Evolutionary conservation across 2,113 vertebrate species (phyloP).

Genomic region (Tachuris rubrigastra): DNA sequence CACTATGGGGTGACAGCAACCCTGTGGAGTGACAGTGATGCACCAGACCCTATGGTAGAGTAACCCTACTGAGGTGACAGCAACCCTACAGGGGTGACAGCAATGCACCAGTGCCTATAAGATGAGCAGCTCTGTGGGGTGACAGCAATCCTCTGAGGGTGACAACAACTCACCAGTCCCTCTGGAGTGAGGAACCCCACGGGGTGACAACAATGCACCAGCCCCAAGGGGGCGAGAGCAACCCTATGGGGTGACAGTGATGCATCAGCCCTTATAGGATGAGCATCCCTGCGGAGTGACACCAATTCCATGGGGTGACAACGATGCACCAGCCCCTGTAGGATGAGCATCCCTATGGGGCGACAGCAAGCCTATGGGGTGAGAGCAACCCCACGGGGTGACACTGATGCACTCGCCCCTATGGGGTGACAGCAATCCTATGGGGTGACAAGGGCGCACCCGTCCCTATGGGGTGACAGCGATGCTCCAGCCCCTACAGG

Average conservation of each 20-base stretch:
- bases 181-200: too few species aligned
- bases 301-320: too few species aligned
- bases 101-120: background rate
- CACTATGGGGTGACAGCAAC: background rate
- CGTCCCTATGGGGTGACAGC: accelerated
- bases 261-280: background rate
- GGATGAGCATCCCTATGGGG: background rate
- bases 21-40: background rate
- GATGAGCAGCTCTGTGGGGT: too few species aligned
- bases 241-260: too few species aligned
- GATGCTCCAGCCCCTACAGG: accelerated
- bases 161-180: background rate
- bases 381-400: background rate
- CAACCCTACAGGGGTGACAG: accelerated
- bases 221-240: too few species aligned
- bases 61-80: background rate
- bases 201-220: background rate
- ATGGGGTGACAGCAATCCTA: accelerated
- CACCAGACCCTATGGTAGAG: background rate
- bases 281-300: background rate
- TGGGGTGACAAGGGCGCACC: too few species aligned
- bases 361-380: background rate
- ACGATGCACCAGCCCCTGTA: accelerated
- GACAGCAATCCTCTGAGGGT: background rate
- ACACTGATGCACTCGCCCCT: background rate